phyloP scores from a whole-genome alignment of 2,113 vertebrate genomes.

The Gymnarchus niloticus region DNA sequence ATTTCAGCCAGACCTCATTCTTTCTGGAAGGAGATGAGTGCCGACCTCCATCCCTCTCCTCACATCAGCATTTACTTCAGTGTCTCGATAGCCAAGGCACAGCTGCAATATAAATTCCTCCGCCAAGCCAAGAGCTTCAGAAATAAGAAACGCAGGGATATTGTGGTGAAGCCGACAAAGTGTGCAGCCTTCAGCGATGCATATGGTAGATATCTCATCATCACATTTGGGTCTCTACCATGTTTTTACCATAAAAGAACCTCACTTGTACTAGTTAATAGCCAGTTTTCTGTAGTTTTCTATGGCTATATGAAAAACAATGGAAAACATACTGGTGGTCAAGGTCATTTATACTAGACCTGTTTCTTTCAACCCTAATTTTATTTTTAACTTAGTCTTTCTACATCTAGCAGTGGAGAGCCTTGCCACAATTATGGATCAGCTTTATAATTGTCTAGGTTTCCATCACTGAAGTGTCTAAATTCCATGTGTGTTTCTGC shows the following conservation, averaged over 20 bases:
- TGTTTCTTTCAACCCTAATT: background rate
- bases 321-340: background rate
- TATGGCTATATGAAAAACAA: too few relatives aligned
- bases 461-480: background rate
- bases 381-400: background rate
- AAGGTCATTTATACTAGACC: background rate
- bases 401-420: too few relatives aligned
- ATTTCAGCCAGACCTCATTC: constrained; percentile 11
- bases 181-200: background rate
- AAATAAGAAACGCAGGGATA: background rate
- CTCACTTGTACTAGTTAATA: too few relatives aligned
- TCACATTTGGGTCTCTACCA: background rate
- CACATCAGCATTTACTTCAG: constrained; percentile 21
- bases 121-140: background rate
- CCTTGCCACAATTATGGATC: background rate
- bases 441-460: background rate
- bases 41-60: constrained; percentile 24
- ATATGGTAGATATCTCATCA: background rate
- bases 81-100: background rate
- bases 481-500: background rate
- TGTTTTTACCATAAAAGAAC: background rate
- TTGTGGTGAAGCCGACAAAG: background rate
- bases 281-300: too few relatives aligned
- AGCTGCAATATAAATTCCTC: background rate
- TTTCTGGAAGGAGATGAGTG: constrained; percentile 11